phyloP scores from a whole-genome alignment of 1,140 invertebrate genomes.

The Sycophila sp. region DNA sequence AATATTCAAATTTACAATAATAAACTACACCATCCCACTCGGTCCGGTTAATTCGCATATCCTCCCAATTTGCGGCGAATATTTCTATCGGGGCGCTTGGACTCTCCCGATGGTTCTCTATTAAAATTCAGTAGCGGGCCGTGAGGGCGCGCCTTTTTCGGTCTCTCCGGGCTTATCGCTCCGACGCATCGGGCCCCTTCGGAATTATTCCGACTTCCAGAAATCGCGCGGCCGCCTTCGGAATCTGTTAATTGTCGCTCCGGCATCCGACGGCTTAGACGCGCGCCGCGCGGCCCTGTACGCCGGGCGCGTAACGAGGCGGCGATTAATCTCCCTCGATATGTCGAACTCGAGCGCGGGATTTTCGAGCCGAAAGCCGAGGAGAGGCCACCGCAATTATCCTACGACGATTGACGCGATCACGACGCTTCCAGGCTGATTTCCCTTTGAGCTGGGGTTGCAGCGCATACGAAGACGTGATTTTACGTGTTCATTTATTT shows the following conservation, averaged over 20 bases:
- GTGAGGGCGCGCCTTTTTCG: conserved; percentile 11
- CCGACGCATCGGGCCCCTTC: neutral
- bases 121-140: conserved; percentile 36
- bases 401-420: too few relatives aligned
- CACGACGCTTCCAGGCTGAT: too few relatives aligned
- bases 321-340: too few relatives aligned
- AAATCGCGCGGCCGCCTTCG: conserved; percentile 29
- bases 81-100: conserved; percentile 32
- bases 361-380: too few relatives aligned
- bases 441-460: too few relatives aligned
- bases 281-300: neutral
- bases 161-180: conserved; percentile 35
- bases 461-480: too few relatives aligned
- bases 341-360: too few relatives aligned
- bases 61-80: conserved; percentile 33
- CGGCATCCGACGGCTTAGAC: neutral
- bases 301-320: neutral
- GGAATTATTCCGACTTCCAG: conserved; percentile 23
- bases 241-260: conserved; percentile 41
- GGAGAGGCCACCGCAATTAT: too few relatives aligned
- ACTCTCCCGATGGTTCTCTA: conserved; percentile 8
- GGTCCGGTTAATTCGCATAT: conserved; percentile 20
- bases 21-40: too few relatives aligned
- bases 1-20: too few relatives aligned
- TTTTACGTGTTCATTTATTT: too few relatives aligned